Evolutionary conservation across 2,113 vertebrate species (phyloP).

Genomic region (Pontoporia blainvillei): DNA sequence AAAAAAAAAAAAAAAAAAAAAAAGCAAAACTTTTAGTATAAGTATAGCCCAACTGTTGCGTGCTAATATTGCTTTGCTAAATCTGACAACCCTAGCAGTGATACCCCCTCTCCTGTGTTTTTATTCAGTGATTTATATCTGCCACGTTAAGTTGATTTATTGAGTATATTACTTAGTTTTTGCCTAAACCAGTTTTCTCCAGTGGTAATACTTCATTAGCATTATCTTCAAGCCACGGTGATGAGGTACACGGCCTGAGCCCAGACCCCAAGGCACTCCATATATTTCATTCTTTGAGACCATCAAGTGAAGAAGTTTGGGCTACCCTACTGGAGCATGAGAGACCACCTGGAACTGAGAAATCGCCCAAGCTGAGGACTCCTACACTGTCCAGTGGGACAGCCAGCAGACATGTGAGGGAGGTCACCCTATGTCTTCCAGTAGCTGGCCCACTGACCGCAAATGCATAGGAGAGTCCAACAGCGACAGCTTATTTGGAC

Average conservation of each 20-base stretch:
- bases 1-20: too few relatives aligned
- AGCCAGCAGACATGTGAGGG: background rate
- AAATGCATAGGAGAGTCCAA: background rate
- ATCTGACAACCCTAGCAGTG: too few relatives aligned
- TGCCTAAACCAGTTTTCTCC: background rate
- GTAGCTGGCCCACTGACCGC: background rate
- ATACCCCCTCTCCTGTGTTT: background rate
- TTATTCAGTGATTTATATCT: background rate
- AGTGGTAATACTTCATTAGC: background rate
- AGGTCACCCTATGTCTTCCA: fast-evolving
- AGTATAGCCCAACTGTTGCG: background rate
- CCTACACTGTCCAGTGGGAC: background rate
- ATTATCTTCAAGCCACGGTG: background rate
- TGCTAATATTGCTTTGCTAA: background rate
- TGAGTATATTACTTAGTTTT: background rate
- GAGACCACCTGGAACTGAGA: background rate
- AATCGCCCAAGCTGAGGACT: background rate
- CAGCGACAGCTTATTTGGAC: background rate
- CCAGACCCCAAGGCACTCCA: background rate
- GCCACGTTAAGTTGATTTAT: background rate
- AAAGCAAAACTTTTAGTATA: background rate
- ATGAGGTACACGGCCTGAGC: background rate
- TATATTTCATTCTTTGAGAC: background rate
- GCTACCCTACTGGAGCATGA: background rate
- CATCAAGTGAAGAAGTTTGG: background rate